These are phyloP conservation scores for Agrochola lota DNA, from an alignment of 2,888 invertebrate genomes.

Conservation along the genomic window DNA sequence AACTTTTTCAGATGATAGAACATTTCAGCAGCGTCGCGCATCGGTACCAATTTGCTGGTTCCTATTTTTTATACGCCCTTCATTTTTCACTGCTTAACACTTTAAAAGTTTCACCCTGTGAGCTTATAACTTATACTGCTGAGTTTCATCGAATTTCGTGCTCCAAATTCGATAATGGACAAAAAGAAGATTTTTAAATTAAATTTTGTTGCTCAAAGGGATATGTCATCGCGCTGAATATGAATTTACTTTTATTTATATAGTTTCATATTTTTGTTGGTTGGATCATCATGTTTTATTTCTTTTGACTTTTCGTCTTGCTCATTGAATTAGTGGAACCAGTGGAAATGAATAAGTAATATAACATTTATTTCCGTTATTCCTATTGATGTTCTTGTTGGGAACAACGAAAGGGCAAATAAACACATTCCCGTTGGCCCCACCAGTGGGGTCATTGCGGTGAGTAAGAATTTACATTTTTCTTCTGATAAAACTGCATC, in stretches of 20 bases:
- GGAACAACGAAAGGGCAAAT: neutral
- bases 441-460: neutral
- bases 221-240: conserved; percentile 41
- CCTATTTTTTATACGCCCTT: neutral
- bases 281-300: too few species aligned
- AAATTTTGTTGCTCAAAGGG: conserved; percentile 39
- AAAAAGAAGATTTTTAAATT: conserved; percentile 48
- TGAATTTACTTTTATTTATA: conserved; percentile 22
- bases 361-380: neutral
- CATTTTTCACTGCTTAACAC: neutral
- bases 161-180: conserved; percentile 54
- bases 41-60: neutral
- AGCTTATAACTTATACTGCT: conserved; percentile 24
- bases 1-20: neutral
- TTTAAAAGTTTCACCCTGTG: neutral
- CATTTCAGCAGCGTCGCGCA: too few species aligned
- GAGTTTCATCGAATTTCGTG: conserved; percentile 43
- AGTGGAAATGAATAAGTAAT: neutral
- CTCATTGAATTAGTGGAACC: neutral
- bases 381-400: neutral
- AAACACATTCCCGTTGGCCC: neutral
- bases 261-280: neutral
- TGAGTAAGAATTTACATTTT: too few species aligned
- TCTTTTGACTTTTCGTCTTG: neutral
- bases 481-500: neutral